A percentile compares a stretch with the other conserved stretches of the same genome.
Evolutionary conservation across 2,888 invertebrate species (phyloP).

Genomic region (Unio delphinus): DNA sequence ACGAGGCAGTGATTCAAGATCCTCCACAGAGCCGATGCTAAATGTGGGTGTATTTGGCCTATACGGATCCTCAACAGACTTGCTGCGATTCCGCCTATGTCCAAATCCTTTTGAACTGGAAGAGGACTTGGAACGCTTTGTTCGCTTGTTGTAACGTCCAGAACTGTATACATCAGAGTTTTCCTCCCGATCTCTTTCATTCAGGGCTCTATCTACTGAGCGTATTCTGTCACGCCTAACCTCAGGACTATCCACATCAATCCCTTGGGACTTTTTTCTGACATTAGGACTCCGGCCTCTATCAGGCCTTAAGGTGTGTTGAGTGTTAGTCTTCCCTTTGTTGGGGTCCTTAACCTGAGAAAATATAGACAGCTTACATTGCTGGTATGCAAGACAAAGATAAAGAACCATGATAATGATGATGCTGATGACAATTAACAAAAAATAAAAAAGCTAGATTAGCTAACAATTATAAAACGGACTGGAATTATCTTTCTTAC

Average conservation of each 20-base stretch:
- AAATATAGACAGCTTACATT: no score
- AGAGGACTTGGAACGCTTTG: constrained; percentile 21
- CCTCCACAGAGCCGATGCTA: constrained; percentile 34
- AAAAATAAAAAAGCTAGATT: no score
- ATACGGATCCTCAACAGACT: constrained; percentile 21
- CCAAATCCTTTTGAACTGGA: constrained; percentile 35
- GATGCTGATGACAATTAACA: no score
- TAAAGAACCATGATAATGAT: no score
- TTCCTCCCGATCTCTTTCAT: constrained; percentile 22
- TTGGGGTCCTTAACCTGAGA: constrained; percentile 1
- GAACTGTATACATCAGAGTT: constrained; percentile 25
- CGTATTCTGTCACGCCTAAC: constrained; percentile 7
- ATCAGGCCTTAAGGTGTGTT: constrained; percentile 32
- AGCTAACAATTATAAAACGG: no score
- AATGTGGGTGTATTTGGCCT: constrained; percentile 41
- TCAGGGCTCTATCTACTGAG: constrained; percentile 24
- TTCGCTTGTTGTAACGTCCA: constrained; percentile 34
- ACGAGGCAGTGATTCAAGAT: constrained; percentile 45
- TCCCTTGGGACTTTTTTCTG: constrained; percentile 9
- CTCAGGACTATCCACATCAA: no score
- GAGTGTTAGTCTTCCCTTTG: constrained; percentile 21
- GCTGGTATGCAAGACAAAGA: no score
- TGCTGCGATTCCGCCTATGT: constrained; percentile 39
- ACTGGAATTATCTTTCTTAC: no score
- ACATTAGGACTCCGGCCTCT: constrained; percentile 20